Percentiles rank a stretch among this genome's conserved stretches.
Conservation (phyloP, 1,140 invertebrate genomes). For the Littorina saxatilis region DNA sequence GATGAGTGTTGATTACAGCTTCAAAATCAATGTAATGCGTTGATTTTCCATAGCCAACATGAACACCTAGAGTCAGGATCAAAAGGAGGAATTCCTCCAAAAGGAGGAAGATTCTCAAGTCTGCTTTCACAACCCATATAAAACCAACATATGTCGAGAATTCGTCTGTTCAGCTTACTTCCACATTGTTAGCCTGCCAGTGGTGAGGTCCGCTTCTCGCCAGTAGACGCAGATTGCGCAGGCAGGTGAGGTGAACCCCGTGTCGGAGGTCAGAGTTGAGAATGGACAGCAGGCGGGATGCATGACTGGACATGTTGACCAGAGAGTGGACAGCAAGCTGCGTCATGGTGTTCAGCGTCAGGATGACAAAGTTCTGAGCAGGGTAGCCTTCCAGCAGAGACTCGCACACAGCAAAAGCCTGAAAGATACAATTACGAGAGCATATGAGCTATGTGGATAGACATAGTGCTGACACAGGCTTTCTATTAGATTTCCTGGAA, state of each 20-base stretch:
- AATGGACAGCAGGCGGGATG: conserved; percentile 79
- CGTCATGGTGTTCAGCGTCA: conserved; percentile 91
- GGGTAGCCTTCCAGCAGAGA: conserved; percentile 91
- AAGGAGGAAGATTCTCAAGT: too few relatives aligned
- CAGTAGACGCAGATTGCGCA: conserved; percentile 85
- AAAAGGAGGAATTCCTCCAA: too few relatives aligned
- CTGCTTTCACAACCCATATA: too few relatives aligned
- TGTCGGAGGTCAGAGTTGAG: conserved; percentile 82
- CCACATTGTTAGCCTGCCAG: conserved; percentile 85
- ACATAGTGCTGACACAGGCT: too few relatives aligned
- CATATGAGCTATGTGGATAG: too few relatives aligned
- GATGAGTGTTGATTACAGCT: too few relatives aligned
- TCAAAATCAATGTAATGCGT: too few relatives aligned
- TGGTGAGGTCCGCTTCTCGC: conserved; percentile 85
- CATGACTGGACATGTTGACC: conserved; percentile 90
- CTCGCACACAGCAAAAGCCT: conserved; percentile 86
- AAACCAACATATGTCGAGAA: too few relatives aligned
- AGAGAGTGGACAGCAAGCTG: conserved; percentile 91
- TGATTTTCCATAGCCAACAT: too few relatives aligned
- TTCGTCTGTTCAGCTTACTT: conserved; percentile 72
- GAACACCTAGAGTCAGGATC: too few relatives aligned
- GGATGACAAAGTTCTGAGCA: conserved; percentile 87
- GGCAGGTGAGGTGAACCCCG: conserved; percentile 84
- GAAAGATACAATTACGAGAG: conserved; percentile 68
- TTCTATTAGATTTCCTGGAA: too few relatives aligned